Evolutionary conservation across 2,888 invertebrate species (phyloP), one percentile per base, ranked within the genome.

Genomic region (Morinoia aosen): DNA sequence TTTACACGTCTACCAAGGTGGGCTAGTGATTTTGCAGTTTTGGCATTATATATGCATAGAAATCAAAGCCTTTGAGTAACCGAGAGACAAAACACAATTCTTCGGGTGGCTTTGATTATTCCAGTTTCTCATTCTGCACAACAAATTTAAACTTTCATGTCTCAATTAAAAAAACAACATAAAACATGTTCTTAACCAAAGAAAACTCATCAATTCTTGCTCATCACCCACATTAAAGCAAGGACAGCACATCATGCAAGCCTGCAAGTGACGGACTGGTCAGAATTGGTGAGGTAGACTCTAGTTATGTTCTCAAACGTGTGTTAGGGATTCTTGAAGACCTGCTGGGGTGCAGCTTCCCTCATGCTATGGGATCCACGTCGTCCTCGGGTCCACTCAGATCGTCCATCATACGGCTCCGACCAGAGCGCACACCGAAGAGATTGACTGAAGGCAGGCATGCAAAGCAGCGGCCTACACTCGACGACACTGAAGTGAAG

Each of bases 331-430:
- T 48, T 48, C 48, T 48, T 5, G 48, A 48, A 4, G 48, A 48
- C 3, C 48, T 33, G 25, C 76, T 25, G 76, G 25, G 25, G 76
- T 10, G 33, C 25, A 8, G 76, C 33, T 33, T 33, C 2, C 57
- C 19, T 57, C 57, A 93, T 33, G 57, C 93, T 57, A 93, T 57
- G 3, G 57, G n/a, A 57, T 93, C 90, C 16, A 48, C 93, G 57
- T 93, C 93, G 33, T 93, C 93, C 56, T 58, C 93, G 33, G 93
- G 57, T 33, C 93, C 93, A 39, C 64, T 95, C 61, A 95, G 19
- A 48, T 95, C 95, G n/a, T 95, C 95, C 95, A 95, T 95, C 95
- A 95, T 95, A 4, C 95, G 58, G 64, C 95, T 95, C 8, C 95
- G 39, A 39, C 95, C 95, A 14, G 61, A 61, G 25, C 61, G 95